Evolutionary conservation across 2,888 invertebrate species (phyloP).

Genomic region (Nomada fabriciana): DNA sequence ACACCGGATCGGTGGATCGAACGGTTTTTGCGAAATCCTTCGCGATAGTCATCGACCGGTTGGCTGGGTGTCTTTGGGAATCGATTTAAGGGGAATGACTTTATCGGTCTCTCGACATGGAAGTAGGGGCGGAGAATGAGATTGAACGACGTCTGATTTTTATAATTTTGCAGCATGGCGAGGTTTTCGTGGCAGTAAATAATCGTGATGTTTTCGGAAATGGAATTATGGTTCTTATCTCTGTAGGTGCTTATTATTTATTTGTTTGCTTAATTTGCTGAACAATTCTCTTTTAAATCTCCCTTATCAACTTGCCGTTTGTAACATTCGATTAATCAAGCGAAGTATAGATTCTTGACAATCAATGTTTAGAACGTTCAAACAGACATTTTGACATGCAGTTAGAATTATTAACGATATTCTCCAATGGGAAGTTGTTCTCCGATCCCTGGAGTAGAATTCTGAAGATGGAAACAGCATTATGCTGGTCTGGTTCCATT

Average conservation of each 20-base stretch:
- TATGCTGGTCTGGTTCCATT: conserved; percentile 20
- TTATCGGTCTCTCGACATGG: not conserved
- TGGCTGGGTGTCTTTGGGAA: not conserved
- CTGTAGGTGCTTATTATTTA: too few species aligned
- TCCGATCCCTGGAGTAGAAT: not conserved
- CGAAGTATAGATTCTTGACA: too few species aligned
- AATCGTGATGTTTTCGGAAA: too few species aligned
- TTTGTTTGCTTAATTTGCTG: too few species aligned
- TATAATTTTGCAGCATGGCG: too few species aligned
- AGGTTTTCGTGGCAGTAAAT: too few species aligned
- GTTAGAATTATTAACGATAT: not conserved
- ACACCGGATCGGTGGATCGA: not conserved
- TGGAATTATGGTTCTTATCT: too few species aligned
- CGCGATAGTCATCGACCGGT: conserved; percentile 6
- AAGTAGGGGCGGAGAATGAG: not conserved
- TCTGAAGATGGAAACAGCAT: not conserved
- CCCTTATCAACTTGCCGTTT: too few species aligned
- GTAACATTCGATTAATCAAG: too few species aligned
- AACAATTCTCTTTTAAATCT: too few species aligned
- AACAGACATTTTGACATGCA: too few species aligned
- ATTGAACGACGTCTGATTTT: not conserved
- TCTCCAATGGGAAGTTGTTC: not conserved
- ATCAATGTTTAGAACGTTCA: too few species aligned
- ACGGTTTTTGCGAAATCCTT: conserved; percentile 2
- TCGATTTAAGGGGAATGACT: conserved; percentile 7